Evolutionary conservation across 2,888 invertebrate genomes (phyloP).

Genomic region (Morpho deidamia): DNA sequence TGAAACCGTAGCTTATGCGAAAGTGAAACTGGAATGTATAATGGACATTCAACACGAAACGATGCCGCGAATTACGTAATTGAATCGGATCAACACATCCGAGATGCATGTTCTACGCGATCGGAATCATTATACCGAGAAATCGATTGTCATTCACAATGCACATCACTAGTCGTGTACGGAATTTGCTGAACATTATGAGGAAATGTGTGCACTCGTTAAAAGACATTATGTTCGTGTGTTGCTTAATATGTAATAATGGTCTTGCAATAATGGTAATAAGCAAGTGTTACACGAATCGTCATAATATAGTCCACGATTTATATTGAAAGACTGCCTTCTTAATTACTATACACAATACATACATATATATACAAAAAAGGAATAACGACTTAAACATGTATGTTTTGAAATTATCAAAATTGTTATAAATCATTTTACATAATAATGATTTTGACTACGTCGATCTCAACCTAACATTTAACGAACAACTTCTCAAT

Average conservation of each 20-base stretch:
- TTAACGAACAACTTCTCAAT: too few relatives aligned
- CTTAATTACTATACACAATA: background rate
- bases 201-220: slow-evolving; percentile 13
- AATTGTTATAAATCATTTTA: too few relatives aligned
- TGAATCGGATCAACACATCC: slow-evolving; percentile 31
- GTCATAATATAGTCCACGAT: slow-evolving; percentile 13
- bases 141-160: slow-evolving; percentile 21
- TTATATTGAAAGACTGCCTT: slow-evolving; percentile 10
- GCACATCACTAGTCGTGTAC: slow-evolving; percentile 8
- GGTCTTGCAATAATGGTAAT: slow-evolving; percentile 28
- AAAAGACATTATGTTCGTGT: slow-evolving; percentile 20
- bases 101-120: slow-evolving; percentile 44
- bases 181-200: slow-evolving; percentile 4
- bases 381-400: too few relatives aligned
- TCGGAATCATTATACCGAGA: slow-evolving; percentile 35
- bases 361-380: too few relatives aligned
- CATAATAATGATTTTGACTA: too few relatives aligned
- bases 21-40: slow-evolving; percentile 64
- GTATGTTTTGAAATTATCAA: too few relatives aligned
- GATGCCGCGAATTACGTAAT: slow-evolving; percentile 55
- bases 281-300: slow-evolving; percentile 23
- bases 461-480: too few relatives aligned
- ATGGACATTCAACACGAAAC: slow-evolving; percentile 40
- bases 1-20: slow-evolving; percentile 63
- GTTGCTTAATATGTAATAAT: slow-evolving; percentile 21